Percentiles rank a stretch among this genome's conserved stretches.
These are phyloP conservation scores for Pardosa pseudoannulata DNA, from an alignment of 2,888 invertebrate genomes.

Conservation along the genomic window DNA sequence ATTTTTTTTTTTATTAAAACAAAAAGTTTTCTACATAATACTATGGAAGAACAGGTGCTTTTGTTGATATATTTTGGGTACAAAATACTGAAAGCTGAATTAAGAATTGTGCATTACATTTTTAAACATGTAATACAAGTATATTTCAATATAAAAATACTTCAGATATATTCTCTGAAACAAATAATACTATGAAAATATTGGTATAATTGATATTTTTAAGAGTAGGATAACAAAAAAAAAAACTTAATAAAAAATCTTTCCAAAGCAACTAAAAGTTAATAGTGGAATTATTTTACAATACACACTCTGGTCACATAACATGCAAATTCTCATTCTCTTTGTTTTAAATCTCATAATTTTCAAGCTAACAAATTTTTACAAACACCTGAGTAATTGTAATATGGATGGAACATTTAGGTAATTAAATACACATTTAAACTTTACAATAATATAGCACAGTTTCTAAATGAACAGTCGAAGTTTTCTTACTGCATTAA, in stretches of 20 bases:
- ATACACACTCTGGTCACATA: too few species aligned
- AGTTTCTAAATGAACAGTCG: too few species aligned
- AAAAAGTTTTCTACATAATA: conserved; percentile 29
- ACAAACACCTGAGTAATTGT: too few species aligned
- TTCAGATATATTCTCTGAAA: background rate
- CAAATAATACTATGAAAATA: conserved; percentile 9
- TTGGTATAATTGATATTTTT: background rate
- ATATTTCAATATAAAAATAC: conserved; percentile 21
- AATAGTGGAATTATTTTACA: too few species aligned
- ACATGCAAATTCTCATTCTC: too few species aligned
- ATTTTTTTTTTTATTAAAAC: background rate
- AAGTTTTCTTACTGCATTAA: too few species aligned
- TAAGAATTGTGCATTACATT: background rate
- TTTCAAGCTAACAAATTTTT: too few species aligned
- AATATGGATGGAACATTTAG: too few species aligned
- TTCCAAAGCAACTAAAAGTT: too few species aligned
- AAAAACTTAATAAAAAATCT: background rate
- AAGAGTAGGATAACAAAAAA: background rate
- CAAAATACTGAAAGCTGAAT: conserved; percentile 15
- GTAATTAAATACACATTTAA: too few species aligned
- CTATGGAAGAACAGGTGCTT: conserved; percentile 24
- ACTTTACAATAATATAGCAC: too few species aligned
- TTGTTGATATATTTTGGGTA: conserved; percentile 28
- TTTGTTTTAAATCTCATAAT: too few species aligned
- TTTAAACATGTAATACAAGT: conserved; percentile 45